Percentiles rank a stretch among this genome's conserved stretches.
phyloP scores from a whole-genome alignment of 1,140 invertebrate genomes.

The Meloidogyne exigua region DNA sequence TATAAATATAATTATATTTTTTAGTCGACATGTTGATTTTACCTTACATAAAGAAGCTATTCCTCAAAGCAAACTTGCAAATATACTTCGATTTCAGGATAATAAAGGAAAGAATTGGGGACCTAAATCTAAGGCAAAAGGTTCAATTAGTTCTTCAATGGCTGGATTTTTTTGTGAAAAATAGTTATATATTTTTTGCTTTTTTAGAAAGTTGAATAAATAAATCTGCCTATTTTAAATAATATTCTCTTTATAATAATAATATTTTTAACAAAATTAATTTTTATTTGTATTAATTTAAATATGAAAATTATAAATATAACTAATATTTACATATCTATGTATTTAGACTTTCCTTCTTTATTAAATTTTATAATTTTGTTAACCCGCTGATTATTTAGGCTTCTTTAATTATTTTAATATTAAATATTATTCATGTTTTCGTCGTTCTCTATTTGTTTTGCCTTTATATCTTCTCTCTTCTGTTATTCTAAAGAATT shows the following conservation, averaged over 20 bases:
- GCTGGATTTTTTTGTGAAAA: constrained; percentile 31
- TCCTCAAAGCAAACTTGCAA: constrained; percentile 39
- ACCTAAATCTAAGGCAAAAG: constrained; percentile 61
- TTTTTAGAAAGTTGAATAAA: too few species aligned
- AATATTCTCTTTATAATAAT: too few species aligned
- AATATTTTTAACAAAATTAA: too few species aligned
- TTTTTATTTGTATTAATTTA: too few species aligned
- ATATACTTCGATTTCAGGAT: constrained; percentile 56
- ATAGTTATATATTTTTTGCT: too few species aligned
- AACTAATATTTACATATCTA: too few species aligned
- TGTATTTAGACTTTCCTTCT: too few species aligned
- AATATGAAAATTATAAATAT: too few species aligned
- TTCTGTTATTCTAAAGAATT: not conserved
- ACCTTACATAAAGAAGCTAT: constrained; percentile 43
- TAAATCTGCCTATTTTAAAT: too few species aligned
- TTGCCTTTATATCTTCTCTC: not conserved
- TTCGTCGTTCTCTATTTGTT: not conserved
- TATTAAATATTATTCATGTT: not conserved
- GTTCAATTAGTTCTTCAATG: constrained; percentile 56
- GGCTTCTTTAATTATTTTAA: not conserved
- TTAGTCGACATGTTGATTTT: constrained; percentile 54
- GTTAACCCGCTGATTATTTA: constrained; percentile 1
- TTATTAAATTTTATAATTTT: not conserved
- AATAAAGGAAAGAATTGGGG: constrained; percentile 64
- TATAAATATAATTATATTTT: constrained; percentile 16